A percentile compares a stretch with the other conserved stretches of the same genome.
Evolutionary conservation across 2,888 invertebrate species (phyloP).

Genomic region (Alentia gelatinosa): DNA sequence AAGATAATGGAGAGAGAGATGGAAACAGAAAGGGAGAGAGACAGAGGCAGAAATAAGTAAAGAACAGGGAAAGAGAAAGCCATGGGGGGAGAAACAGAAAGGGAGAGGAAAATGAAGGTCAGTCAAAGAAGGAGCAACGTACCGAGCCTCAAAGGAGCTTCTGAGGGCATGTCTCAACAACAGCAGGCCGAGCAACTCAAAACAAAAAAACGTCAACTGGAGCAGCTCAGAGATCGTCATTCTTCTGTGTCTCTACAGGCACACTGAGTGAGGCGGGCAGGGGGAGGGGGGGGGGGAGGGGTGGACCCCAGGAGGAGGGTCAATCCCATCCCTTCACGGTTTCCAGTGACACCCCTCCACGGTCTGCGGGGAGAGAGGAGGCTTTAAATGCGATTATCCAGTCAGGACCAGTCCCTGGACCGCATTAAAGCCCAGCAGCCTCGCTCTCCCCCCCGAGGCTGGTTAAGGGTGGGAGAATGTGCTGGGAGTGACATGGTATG

Average conservation of each 20-base stretch:
- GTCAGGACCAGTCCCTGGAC: not conserved
- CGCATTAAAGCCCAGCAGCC: not conserved
- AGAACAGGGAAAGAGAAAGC: not conserved
- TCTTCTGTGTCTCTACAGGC: not conserved
- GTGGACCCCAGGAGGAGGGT: not conserved
- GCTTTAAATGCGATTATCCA: not conserved
- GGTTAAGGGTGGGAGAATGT: not conserved
- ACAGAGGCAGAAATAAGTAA: not conserved
- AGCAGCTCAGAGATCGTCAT: not conserved
- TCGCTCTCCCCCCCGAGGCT: not conserved
- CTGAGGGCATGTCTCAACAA: too few relatives aligned
- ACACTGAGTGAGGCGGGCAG: too few relatives aligned
- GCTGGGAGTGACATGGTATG: not conserved
- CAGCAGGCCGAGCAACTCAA: too few relatives aligned
- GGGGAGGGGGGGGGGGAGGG: too few relatives aligned
- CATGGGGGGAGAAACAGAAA: not conserved
- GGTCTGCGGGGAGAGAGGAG: not conserved
- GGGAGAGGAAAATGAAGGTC: too few relatives aligned
- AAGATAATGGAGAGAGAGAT: not conserved
- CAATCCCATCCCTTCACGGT: not conserved
- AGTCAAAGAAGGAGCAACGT: too few relatives aligned
- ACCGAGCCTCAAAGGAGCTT: too few relatives aligned
- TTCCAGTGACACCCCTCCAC: not conserved
- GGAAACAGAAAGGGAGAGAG: not conserved
- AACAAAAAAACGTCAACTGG: too few relatives aligned